Evolutionary conservation across 2,113 vertebrate species (phyloP).

Genomic region (Garra rufa): DNA sequence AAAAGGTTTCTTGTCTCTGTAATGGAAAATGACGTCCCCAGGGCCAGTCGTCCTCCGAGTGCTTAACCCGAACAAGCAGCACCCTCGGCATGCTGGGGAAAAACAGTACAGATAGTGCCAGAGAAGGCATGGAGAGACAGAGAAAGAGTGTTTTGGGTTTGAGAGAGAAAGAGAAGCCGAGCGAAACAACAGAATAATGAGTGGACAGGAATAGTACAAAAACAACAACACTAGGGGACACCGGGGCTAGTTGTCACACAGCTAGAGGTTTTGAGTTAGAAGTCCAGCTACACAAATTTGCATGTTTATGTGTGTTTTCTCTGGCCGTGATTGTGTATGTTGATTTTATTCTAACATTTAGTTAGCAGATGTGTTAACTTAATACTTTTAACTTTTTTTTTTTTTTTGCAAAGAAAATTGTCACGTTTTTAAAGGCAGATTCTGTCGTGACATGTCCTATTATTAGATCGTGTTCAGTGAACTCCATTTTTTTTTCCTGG

Average conservation of each 20-base stretch:
- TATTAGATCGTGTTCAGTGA: too few species aligned
- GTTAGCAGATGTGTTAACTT: background rate
- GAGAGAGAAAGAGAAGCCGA: constrained; percentile 1
- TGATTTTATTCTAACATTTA: background rate
- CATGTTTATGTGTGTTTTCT: background rate
- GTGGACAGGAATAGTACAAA: background rate
- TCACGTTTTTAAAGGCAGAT: background rate
- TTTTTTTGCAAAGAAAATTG: background rate
- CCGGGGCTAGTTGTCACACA: background rate
- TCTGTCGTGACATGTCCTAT: too few species aligned
- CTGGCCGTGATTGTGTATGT: background rate
- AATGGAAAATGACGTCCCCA: constrained; percentile 60
- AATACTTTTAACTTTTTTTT: too few species aligned
- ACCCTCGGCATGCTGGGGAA: constrained; percentile 49
- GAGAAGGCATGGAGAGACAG: constrained; percentile 13
- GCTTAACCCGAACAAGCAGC: constrained; percentile 57
- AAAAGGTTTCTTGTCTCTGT: constrained; percentile 60
- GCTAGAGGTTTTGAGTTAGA: background rate
- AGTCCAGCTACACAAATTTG: background rate
- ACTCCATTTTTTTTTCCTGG: background rate
- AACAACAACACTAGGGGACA: background rate
- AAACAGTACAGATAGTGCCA: constrained; percentile 39
- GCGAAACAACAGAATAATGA: background rate
- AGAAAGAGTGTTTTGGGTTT: constrained; percentile 7
- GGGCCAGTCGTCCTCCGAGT: constrained; percentile 54